Base-by-base conservation (phyloP, 2,888 invertebrate species). In the Eupithecia abbreviata region DNA sequence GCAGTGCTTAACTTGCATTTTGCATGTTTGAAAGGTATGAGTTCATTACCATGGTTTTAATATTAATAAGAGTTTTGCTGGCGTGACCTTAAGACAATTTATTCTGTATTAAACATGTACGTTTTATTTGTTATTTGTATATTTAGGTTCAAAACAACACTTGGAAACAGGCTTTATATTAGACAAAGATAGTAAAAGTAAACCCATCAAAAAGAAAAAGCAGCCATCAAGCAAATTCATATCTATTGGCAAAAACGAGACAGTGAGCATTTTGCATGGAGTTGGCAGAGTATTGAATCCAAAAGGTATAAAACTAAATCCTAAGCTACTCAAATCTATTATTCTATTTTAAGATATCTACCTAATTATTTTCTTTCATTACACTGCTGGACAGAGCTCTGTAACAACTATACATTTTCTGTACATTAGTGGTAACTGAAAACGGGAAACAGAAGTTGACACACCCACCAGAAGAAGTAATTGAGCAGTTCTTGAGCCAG, bases 1-100 rank as follows among this genome's bases (percentile, higher is more conserved):
- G 97, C 98, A 1, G 95, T 98, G 70, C 96, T 98, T 84, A 97
- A 98, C 91, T 95, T 98, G 74, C 97, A 98, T 92, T 98, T 98
- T 93, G 96, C 97, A 67, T 96, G 96, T 81, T 92, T 97, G 72
- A 97, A 96, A 96, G 97, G 98, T 96, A 84, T 68, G 6, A 10
- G 6, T 45, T 0, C 45, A 51, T 7, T 9, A 18, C n/a, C n/a
- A 42, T 2, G 43, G 15, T 67, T 55, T 55, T 7, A 55, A 55
- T 30, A 30, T 7, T 18, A 18, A n/a, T 7, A 18, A 18, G 55
- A 18, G 55, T 55, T 9, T 3, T 55, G n/a, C 18, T 58, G 18
- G 18, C n/a, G 7, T 51, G 5, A 15, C 15, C 51, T 51, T 51
- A 51, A 0, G 49, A 49, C 49, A 15, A 51, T 15, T 51, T 51